Evolutionary conservation across 2,888 invertebrate genomes (phyloP).

Genomic region (Folsomia candida): DNA sequence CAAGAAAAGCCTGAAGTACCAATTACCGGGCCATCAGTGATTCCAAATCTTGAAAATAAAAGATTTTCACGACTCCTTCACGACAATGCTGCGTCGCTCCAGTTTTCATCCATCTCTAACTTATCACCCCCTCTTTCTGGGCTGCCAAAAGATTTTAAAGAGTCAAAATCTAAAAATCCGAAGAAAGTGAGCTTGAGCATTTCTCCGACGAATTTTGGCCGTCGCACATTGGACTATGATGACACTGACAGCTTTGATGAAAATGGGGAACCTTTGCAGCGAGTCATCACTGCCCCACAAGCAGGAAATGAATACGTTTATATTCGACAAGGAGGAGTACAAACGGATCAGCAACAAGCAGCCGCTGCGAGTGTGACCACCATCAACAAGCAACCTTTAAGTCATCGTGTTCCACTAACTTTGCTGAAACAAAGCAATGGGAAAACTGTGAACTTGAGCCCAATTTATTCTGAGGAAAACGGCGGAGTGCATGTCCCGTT

Average conservation of each 20-base stretch:
- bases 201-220: conserved; percentile 29
- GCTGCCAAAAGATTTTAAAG: conserved; percentile 31
- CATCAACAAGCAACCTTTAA: conserved; percentile 43
- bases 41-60: conserved; percentile 26
- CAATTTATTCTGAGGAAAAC: conserved; percentile 34
- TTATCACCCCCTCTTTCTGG: conserved; percentile 39
- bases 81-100: conserved; percentile 44
- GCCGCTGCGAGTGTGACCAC: conserved; percentile 35
- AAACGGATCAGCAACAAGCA: conserved; percentile 17
- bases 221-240: conserved; percentile 35
- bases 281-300: conserved; percentile 37
- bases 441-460: conserved; percentile 47
- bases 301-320: conserved; percentile 48
- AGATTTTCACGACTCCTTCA: conserved; percentile 49
- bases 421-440: conserved; percentile 46
- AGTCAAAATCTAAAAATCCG: conserved; percentile 18
- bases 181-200: conserved; percentile 15
- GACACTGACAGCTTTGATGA: conserved; percentile 27
- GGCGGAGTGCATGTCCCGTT: conserved; percentile 4
- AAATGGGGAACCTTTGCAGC: conserved; percentile 14
- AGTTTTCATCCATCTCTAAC: conserved; percentile 49
- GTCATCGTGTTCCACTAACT: conserved; percentile 40
- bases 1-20: neutral
- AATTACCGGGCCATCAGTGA: conserved; percentile 24
- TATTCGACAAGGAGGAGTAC: conserved; percentile 31